Percentiles rank a stretch among this genome's conserved stretches.
phyloP scores from a whole-genome alignment of 2,113 vertebrate species.

The Eleginops maclovinus region DNA sequence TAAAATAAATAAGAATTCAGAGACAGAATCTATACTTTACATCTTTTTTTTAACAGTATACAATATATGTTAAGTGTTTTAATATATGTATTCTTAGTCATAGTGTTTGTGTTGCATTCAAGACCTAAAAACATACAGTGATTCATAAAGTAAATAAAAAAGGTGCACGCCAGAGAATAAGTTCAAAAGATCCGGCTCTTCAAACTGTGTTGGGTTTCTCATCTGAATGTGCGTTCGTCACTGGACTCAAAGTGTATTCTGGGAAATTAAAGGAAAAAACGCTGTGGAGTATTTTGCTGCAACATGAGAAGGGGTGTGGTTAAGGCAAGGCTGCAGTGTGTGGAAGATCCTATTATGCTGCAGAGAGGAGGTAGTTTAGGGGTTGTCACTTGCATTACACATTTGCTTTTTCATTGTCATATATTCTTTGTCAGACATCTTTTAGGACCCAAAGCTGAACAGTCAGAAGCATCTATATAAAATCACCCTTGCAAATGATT shows the following conservation, averaged over 20 bases:
- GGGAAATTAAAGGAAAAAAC: constrained; percentile 63
- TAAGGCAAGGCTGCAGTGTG: constrained; percentile 62
- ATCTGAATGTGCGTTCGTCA: constrained; percentile 63
- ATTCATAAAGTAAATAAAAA: neutral
- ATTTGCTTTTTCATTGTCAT: neutral
- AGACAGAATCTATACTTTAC: neutral
- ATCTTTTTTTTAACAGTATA: too few relatives aligned
- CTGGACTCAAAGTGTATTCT: constrained; percentile 75
- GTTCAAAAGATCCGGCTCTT: constrained; percentile 33
- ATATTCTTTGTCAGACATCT: neutral
- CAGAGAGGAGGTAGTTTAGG: constrained; percentile 30
- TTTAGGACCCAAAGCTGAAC: too few relatives aligned
- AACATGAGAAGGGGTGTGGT: constrained; percentile 77
- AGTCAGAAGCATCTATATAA: neutral
- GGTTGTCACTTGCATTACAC: too few relatives aligned
- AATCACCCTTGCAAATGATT: neutral
- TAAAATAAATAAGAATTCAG: neutral
- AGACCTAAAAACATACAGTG: neutral
- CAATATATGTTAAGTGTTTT: neutral
- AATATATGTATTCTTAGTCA: neutral
- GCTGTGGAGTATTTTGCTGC: constrained; percentile 71
- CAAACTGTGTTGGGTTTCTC: neutral
- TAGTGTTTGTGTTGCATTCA: neutral
- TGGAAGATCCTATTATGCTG: constrained; percentile 33
- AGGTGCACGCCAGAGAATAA: fast-evolving